Percentiles rank a stretch among this genome's conserved stretches.
Conservation (phyloP, 53 echinoderm and acorn worm species). For the Holothuria leucospilota region DNA sequence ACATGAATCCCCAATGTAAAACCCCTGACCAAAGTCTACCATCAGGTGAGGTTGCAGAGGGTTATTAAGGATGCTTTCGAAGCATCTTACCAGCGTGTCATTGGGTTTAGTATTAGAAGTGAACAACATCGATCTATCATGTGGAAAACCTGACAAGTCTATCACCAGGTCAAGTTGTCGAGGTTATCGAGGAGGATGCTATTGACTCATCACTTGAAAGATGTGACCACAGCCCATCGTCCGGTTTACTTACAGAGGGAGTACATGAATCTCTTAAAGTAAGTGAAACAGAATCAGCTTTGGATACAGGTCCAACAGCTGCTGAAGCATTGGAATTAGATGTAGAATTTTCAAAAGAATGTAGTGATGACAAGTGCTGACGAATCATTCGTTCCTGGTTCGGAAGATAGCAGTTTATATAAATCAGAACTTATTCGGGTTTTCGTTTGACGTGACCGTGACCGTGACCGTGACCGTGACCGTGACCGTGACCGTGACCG, state of each 20-base stretch:
- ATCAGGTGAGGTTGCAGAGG: not conserved
- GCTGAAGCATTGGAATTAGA: slow-evolving; percentile 8
- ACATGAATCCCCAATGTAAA: not conserved
- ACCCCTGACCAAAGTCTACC: too few species aligned
- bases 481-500: too few species aligned
- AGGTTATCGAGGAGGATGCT: not conserved
- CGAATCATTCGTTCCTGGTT: slow-evolving; percentile 4
- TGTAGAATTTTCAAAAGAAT: not conserved
- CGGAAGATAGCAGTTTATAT: slow-evolving; percentile 2
- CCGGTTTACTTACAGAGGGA: not conserved
- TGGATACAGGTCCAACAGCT: not conserved
- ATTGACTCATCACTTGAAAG: not conserved
- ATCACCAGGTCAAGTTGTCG: not conserved
- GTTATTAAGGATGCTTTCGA: not conserved
- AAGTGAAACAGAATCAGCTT: not conserved
- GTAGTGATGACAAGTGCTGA: slow-evolving; percentile 7
- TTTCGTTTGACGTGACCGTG: too few species aligned
- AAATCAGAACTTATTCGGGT: slow-evolving; percentile 6
- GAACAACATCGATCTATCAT: not conserved
- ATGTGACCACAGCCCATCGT: not conserved
- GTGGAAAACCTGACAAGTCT: not conserved
- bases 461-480: too few species aligned
- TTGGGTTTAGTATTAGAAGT: not conserved
- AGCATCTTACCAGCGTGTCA: not conserved
- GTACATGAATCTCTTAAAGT: too few species aligned